Base-by-base conservation (phyloP, 2,888 invertebrate species). In the Linnaemya tessellans region DNA sequence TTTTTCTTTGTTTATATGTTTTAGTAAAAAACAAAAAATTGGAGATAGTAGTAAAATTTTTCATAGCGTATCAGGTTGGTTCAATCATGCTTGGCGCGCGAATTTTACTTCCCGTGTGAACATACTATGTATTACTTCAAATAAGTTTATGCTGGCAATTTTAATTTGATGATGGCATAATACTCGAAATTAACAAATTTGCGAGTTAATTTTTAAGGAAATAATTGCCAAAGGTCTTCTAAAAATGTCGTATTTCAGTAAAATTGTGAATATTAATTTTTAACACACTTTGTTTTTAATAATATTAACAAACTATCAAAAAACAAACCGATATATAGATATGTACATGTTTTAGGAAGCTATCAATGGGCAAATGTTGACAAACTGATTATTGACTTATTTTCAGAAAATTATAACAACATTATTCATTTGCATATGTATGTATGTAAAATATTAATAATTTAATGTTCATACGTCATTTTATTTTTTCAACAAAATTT, bases 291-390 rank as follows among this genome's bases (percentile, higher is more conserved):
- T 60, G 46, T 64, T 84, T 62, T 60, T 67, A 73, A 79, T 73
- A 62, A 82, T 78, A 68, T 65, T 71, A 62, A 38, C 7, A 64
- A 56, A 49, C 67, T 68, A 75, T 41, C 73, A 58, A 22, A 81
- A 87, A 62, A 51, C 54, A 86, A 86, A 83, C 84, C 83, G 82
- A 86, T 86, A 67, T 80, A 41, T 13, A n/a, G n/a, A n/a, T n/a
- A n/a, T n/a, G n/a, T n/a, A n/a, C n/a, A 38, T 10, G 38, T 10
- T 38, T 1, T 87, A 25, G 25, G 49, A 51, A 43, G 11, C 11
- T 13, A 43, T 43, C 11, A 3, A 13, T 13, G 10, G 1, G 11
- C 43, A 43, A 13, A 43, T 43, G 11, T 43, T 43, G 43, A 13
- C 11, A 43, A 43, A 43, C 43, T 13, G 43, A 43, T 43, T 43